Percentiles rank a stretch among this genome's conserved stretches.
phyloP scores from a whole-genome alignment of 2,113 vertebrate species.

The Pteropus alecto region DNA sequence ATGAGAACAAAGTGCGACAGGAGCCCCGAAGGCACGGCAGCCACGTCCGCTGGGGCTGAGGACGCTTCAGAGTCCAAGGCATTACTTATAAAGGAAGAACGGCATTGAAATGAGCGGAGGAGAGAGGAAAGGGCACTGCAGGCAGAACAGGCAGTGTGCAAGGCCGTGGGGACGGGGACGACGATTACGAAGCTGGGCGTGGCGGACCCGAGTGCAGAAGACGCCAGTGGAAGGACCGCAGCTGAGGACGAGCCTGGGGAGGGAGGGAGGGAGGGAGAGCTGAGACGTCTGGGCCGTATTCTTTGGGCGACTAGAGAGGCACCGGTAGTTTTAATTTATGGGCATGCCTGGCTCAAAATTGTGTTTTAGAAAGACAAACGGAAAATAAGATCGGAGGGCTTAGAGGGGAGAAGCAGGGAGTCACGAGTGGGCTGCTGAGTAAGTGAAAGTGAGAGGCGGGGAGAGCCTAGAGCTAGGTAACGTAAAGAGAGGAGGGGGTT shows the following conservation, averaged over 20 bases:
- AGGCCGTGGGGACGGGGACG: background rate
- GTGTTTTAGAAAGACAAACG: background rate
- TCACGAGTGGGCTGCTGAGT: background rate
- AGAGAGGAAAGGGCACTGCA: background rate
- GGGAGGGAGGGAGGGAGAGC: background rate
- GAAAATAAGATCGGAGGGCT: background rate
- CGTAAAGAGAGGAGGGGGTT: background rate
- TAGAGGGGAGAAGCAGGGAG: background rate
- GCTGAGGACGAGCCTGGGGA: too few species aligned
- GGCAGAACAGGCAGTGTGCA: background rate
- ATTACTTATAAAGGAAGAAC: background rate
- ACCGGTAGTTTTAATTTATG: background rate
- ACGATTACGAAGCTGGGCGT: rapidly evolving
- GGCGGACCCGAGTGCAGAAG: rapidly evolving
- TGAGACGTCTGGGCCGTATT: background rate
- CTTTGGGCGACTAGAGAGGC: background rate
- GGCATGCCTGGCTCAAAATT: background rate
- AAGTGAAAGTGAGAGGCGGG: background rate
- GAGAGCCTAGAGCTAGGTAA: background rate
- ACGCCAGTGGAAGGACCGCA: rapidly evolving
- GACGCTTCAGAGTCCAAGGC: background rate
- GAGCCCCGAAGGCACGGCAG: background rate
- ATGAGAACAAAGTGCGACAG: rapidly evolving
- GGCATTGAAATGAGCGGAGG: background rate
- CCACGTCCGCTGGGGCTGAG: rapidly evolving